A percentile compares a stretch with the other conserved stretches of the same genome.
These are phyloP conservation scores for Lontra canadensis DNA, from an alignment of 2,113 vertebrate genomes.

Conservation along the genomic window DNA sequence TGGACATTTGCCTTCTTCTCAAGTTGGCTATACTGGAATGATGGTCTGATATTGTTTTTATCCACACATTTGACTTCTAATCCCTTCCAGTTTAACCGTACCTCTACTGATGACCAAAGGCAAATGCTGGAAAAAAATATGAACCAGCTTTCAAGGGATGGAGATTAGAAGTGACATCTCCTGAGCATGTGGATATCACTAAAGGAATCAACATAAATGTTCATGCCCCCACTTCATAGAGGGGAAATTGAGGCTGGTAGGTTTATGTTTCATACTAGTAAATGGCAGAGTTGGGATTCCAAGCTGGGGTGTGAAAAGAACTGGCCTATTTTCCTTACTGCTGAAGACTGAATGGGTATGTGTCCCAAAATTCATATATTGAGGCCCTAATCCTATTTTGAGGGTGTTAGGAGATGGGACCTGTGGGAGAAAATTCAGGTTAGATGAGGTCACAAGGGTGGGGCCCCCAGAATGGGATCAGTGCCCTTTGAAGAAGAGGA, in stretches of 20 bases:
- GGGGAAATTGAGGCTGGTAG: neutral
- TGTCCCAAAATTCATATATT: neutral
- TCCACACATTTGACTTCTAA: neutral
- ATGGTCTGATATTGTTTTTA: neutral
- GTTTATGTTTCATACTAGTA: neutral
- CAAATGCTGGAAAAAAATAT: neutral
- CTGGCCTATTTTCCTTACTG: neutral
- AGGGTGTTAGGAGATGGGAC: neutral
- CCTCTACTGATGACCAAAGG: neutral
- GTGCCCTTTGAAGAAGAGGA: neutral
- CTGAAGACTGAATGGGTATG: neutral
- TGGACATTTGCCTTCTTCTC: neutral
- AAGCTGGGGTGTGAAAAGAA: neutral
- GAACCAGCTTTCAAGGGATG: neutral
- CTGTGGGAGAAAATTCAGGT: neutral
- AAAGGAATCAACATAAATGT: neutral
- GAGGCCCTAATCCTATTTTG: neutral
- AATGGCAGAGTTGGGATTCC: neutral
- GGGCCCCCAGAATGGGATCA: neutral
- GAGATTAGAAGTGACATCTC: neutral
- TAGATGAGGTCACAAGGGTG: neutral
- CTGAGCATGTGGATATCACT: neutral
- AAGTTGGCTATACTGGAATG: neutral
- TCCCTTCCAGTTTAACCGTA: neutral
- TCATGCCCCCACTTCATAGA: neutral